Percentiles rank a stretch among this genome's conserved stretches.
These are phyloP conservation scores for Apodemia mormo DNA, from an alignment of 2,888 invertebrate species.

Conservation along the genomic window DNA sequence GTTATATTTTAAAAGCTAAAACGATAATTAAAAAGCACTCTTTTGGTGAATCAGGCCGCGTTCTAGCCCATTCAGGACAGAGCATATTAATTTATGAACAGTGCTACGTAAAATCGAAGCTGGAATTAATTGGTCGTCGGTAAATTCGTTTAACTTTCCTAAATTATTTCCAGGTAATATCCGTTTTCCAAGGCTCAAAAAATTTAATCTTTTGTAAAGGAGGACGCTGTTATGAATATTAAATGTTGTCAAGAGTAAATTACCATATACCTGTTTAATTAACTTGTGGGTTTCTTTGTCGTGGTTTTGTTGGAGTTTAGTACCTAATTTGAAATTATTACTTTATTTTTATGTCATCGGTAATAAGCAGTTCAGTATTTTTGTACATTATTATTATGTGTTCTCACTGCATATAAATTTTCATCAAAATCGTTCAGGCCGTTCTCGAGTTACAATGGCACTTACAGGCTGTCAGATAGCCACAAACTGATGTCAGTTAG, in stretches of 20 bases:
- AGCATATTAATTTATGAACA: not conserved
- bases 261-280: not conserved
- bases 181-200: constrained; percentile 3
- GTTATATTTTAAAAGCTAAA: not conserved
- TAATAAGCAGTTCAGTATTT: not conserved
- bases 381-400: not conserved
- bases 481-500: no score
- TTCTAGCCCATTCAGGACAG: not conserved
- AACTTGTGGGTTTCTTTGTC: not conserved
- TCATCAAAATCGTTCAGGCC: no score
- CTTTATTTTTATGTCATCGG: not conserved
- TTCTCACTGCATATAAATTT: no score
- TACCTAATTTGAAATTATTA: not conserved
- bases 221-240: constrained; percentile 4
- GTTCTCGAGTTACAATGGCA: no score
- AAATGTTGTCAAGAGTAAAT: not conserved
- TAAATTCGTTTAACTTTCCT: not conserved
- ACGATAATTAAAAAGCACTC: not conserved
- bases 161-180: not conserved
- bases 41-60: not conserved
- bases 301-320: not conserved
- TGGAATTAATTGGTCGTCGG: not conserved
- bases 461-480: no score
- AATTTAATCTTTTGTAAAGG: constrained; percentile 1
- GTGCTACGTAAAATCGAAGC: constrained; percentile 1